A percentile compares a stretch with the other conserved stretches of the same genome.
Conservation (phyloP, 2,113 vertebrate genomes). For the Progne subis region DNA sequence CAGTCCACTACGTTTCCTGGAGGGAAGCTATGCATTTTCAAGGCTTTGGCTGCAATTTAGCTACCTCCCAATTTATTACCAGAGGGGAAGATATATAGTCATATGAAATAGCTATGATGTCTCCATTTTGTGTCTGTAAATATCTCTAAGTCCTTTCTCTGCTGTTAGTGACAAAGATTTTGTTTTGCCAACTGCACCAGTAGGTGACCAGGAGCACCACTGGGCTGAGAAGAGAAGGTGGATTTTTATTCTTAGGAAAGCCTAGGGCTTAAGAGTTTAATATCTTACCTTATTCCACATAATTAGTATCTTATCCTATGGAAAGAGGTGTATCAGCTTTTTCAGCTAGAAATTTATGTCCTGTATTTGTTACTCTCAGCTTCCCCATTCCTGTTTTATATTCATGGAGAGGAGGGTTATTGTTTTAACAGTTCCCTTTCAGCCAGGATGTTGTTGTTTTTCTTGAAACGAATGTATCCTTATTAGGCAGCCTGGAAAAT, state of each 20-base stretch:
- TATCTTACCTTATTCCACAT: not conserved
- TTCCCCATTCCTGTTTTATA: not conserved
- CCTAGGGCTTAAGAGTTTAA: not conserved
- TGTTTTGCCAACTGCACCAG: rapidly evolving
- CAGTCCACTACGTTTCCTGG: not conserved
- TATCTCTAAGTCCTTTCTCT: not conserved
- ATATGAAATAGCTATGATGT: not conserved
- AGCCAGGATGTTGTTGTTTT: not conserved
- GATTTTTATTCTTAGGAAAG: not conserved
- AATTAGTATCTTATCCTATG: not conserved
- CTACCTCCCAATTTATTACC: not conserved
- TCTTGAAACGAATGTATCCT: not conserved
- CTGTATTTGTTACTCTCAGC: not conserved
- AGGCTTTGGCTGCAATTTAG: not conserved
- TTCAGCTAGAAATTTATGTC: not conserved
- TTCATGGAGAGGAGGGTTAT: not conserved
- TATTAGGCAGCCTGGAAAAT: not conserved
- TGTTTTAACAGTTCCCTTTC: not conserved
- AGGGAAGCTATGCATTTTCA: not conserved
- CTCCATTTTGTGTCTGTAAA: not conserved
- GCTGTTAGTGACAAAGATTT: not conserved
- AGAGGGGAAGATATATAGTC: not conserved
- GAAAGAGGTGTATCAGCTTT: not conserved
- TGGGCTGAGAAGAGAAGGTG: not conserved
- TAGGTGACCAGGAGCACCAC: not conserved